Evolutionary conservation across 2,113 vertebrate species (phyloP).

Genomic region (Trachemys scripta): DNA sequence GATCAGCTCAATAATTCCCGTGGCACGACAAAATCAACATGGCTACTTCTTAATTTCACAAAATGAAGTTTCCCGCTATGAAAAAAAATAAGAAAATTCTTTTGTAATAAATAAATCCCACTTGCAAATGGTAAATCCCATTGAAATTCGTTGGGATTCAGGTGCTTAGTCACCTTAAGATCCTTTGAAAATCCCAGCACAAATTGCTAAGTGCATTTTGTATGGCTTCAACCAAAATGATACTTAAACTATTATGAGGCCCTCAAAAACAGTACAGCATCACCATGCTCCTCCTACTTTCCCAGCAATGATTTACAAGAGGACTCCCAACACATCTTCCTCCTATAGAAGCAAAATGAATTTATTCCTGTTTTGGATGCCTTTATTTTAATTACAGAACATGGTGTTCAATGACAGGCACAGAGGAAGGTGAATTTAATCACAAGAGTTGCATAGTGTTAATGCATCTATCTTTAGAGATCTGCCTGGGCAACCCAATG

Average conservation of each 20-base stretch:
- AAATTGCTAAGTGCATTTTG: not conserved
- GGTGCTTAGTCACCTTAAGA: not conserved
- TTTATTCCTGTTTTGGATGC: not conserved
- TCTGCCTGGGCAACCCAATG: not conserved
- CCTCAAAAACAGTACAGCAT: not conserved
- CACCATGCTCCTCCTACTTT: not conserved
- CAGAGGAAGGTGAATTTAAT: not conserved
- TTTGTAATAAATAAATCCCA: not conserved
- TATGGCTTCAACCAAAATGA: not conserved
- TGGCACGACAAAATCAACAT: not conserved
- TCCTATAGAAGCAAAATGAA: not conserved
- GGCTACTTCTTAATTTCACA: not conserved
- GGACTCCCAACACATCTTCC: not conserved
- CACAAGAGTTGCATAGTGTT: not conserved
- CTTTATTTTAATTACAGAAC: not conserved
- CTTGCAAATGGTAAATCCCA: not conserved
- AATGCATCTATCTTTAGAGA: not conserved
- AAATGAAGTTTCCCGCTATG: not conserved
- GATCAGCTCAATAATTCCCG: not conserved
- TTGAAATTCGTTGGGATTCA: not conserved
- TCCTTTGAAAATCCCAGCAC: not conserved
- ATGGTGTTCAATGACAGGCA: no score
- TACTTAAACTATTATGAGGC: not conserved
- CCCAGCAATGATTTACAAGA: not conserved
- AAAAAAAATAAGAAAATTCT: not conserved